A percentile compares a stretch with the other conserved stretches of the same genome.
These are phyloP conservation scores for Platichthys stellatus DNA, from an alignment of 2,113 vertebrate species.

Conservation along the genomic window DNA sequence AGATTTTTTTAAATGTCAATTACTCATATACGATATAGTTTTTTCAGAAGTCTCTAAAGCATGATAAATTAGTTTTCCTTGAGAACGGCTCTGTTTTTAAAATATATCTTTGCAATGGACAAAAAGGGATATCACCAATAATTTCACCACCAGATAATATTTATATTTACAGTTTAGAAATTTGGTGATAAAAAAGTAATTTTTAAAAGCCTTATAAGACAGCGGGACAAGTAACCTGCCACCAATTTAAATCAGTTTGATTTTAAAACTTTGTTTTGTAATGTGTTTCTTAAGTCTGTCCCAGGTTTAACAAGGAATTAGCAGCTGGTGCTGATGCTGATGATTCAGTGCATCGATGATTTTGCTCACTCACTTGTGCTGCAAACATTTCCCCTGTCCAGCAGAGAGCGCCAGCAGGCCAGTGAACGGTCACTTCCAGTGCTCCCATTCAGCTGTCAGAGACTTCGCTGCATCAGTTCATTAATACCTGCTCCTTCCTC, in stretches of 20 bases:
- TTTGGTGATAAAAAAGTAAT: neutral
- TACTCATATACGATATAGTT: too few species aligned
- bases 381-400: constrained; percentile 48
- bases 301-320: neutral
- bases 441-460: neutral
- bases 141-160: neutral
- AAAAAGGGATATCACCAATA: neutral
- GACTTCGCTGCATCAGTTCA: neutral
- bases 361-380: neutral
- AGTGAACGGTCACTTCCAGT: neutral
- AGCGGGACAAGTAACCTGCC: neutral
- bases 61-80: too few species aligned
- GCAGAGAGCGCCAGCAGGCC: constrained; percentile 61
- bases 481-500: neutral
- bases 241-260: neutral
- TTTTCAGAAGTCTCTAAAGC: too few species aligned
- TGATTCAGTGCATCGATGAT: constrained; percentile 9
- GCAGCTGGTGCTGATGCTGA: neutral
- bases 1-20: too few species aligned
- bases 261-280: neutral
- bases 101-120: too few species aligned
- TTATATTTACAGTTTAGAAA: neutral
- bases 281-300: constrained; percentile 3
- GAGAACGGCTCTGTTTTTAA: too few species aligned
- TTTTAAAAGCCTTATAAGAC: neutral